Percentiles rank a stretch among this genome's conserved stretches.
Conservation (phyloP, 2,113 vertebrate species). For the Heloderma charlesbogerti region DNA sequence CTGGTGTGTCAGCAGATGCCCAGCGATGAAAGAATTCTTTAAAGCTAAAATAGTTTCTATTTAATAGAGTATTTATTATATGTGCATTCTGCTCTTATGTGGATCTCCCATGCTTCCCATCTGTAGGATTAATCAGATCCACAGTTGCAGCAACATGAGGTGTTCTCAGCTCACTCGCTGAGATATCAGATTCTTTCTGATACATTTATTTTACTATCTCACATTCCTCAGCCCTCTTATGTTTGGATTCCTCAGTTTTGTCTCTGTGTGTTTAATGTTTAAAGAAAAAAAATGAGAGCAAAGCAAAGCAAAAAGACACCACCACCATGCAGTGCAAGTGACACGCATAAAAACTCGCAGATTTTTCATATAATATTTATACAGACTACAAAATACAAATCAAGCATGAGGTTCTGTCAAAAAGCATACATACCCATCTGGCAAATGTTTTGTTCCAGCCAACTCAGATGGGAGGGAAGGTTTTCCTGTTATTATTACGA, state of each 20-base stretch:
- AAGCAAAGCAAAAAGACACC: no score
- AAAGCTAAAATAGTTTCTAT: background rate
- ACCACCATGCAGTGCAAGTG: background rate
- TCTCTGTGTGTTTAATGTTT: conserved; percentile 16
- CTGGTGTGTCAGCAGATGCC: no score
- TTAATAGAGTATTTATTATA: no score
- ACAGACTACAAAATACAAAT: conserved; percentile 36
- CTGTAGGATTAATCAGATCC: background rate
- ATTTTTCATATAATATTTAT: background rate
- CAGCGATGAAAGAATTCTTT: background rate
- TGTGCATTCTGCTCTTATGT: no score
- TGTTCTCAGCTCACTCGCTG: background rate
- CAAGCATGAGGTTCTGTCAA: conserved; percentile 18
- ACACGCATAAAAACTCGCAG: conserved; percentile 26
- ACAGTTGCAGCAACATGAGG: background rate
- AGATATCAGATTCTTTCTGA: background rate
- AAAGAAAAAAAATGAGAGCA: background rate
- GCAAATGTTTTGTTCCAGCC: background rate
- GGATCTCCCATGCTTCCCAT: background rate
- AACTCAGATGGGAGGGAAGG: background rate
- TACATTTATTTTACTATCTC: conserved; percentile 48
- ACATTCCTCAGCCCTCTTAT: conserved; percentile 2
- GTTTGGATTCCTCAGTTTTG: conserved; percentile 33
- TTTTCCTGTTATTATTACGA: background rate
- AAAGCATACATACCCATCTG: background rate